Evolutionary conservation across 2,888 invertebrate genomes (phyloP), one percentile per base, ranked within the genome.

Genomic region (Adelphocoris suturalis): DNA sequence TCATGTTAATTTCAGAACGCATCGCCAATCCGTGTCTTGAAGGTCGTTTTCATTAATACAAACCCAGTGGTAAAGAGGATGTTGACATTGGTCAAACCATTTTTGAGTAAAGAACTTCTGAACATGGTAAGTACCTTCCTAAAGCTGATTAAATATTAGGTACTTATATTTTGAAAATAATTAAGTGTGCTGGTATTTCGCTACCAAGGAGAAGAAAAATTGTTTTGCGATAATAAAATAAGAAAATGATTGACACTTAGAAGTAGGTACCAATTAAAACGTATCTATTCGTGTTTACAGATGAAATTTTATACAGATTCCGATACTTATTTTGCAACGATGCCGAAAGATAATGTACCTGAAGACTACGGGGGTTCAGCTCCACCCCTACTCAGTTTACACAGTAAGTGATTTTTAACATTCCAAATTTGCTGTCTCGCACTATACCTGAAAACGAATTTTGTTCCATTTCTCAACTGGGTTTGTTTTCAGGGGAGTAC

Each of bases 21-120:
- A 14, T 91, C 91, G 13, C 91, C 91, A 68, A 92, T 92, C 23
- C 90, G 92, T 80, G 91, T 96, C 19, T 95, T 95, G 93, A 95
- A 94, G 92, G 95, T 96, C 92, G 95, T 96, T 93, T 95, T 96
- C 3, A 94, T 96, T 82, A 95, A 96, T 92, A 95, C 91, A 13
- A 92, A 91, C 85, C 48, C 91, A 27, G 92, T 92, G 13, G 90
- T 91, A 47, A 91, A 92, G 76, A 91, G 91, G 68, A 87, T 92
- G 37, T 90, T 92, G n/a, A 89, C 89, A 0, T 52, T 92, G 75
- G 85, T 91, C 19, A 91, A 91, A 85, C 92, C 92, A 0, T 91
- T 92, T 88, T 84, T 92, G 85, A 91, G 89, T 85, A 91, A 92
- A 84, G 92, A 92, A 76, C 76, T 92, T 7, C 89, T 91, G 47